These are phyloP conservation scores for Origma solitaria DNA, from an alignment of 2,113 vertebrate species.

Conservation along the genomic window DNA sequence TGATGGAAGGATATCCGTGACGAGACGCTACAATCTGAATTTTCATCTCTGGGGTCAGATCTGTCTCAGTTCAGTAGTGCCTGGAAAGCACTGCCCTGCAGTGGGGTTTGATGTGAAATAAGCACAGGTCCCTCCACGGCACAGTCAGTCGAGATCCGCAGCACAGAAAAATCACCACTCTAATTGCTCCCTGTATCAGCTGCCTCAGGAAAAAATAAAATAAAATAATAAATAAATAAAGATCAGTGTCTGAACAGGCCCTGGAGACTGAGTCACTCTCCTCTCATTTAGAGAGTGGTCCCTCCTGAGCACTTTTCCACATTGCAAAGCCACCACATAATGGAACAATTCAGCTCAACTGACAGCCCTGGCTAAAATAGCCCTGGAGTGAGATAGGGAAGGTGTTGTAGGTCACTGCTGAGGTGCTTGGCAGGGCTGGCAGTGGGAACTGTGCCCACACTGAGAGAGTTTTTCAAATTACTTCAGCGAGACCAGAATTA, in stretches of 20 bases:
- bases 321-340: not conserved
- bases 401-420: not conserved
- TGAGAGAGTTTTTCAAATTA: not conserved
- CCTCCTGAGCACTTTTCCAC: not conserved
- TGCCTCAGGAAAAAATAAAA: not conserved
- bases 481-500: not conserved
- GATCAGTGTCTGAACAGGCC: not conserved
- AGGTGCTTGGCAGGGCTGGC: not conserved
- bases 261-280: not conserved
- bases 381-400: not conserved
- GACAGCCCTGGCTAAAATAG: constrained; percentile 2
- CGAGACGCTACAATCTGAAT: not conserved
- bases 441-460: not conserved
- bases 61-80: not conserved
- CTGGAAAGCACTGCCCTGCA: not conserved
- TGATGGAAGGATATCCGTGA: not conserved
- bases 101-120: not conserved
- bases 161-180: not conserved
- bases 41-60: not conserved
- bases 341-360: constrained; percentile 12
- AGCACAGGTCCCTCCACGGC: not conserved
- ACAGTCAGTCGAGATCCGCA: not conserved
- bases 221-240: not conserved
- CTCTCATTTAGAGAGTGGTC: not conserved
- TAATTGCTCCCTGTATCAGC: not conserved